Percentiles rank a stretch among this genome's conserved stretches.
Conservation (phyloP, 2,113 vertebrate species). For the Miniopterus natalensis region DNA sequence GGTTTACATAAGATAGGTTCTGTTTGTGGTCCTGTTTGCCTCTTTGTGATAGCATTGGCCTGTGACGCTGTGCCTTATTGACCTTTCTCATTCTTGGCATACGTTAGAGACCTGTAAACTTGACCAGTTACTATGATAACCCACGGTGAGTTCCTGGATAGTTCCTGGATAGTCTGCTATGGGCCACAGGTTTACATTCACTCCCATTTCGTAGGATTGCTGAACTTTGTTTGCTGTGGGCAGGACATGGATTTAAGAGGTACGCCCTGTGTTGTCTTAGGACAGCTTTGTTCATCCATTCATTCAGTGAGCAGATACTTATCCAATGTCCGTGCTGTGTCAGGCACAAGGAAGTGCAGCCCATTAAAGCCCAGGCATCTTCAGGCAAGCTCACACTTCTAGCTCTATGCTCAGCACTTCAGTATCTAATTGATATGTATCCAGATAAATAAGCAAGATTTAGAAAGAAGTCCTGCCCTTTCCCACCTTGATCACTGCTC, state of each 20-base stretch:
- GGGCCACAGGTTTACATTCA: not conserved
- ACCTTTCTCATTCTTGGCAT: slow-evolving; percentile 12
- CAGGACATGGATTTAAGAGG: not conserved
- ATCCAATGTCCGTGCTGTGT: not conserved
- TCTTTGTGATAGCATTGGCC: not conserved
- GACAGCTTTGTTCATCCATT: not conserved
- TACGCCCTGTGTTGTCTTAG: not conserved
- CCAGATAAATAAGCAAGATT: not conserved
- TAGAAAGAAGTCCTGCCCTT: not conserved
- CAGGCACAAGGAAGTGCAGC: not conserved
- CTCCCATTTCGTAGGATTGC: not conserved
- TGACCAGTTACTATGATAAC: not conserved
- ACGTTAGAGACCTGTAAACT: slow-evolving; percentile 27
- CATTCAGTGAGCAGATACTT: not conserved
- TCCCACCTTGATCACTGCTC: not conserved
- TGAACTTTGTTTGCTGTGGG: not conserved
- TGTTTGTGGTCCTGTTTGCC: not conserved
- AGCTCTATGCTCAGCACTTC: not conserved
- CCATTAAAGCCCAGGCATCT: not conserved
- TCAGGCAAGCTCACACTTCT: not conserved
- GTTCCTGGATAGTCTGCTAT: not conserved
- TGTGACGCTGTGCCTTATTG: not conserved
- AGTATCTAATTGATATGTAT: not conserved
- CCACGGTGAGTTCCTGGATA: not conserved
- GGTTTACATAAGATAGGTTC: slow-evolving; percentile 21